Evolutionary conservation across 1,140 invertebrate genomes (phyloP).

Genomic region (Danaus plexippus): DNA sequence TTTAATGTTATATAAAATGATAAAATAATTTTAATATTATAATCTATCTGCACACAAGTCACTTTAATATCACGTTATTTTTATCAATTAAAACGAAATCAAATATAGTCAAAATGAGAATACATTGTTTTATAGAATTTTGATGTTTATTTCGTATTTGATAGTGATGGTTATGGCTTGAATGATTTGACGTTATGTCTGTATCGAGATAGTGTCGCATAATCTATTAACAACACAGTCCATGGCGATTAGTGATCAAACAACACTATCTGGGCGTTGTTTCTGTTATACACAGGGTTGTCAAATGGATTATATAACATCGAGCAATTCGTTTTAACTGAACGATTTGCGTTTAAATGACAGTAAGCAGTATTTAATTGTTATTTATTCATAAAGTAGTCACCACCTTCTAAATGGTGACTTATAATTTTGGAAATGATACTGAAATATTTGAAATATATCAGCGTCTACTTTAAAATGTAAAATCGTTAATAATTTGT

Average conservation of each 20-base stretch:
- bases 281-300: slow-evolving; percentile 23
- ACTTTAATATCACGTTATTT: slow-evolving; percentile 13
- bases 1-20: no score
- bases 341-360: background rate
- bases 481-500: no score
- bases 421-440: no score
- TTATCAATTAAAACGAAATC: slow-evolving; percentile 12
- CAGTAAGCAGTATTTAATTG: no score
- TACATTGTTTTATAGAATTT: no score
- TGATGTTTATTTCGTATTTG: no score
- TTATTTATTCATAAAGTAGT: no score
- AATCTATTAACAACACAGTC: slow-evolving; percentile 33
- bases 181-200: slow-evolving; percentile 6
- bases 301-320: background rate
- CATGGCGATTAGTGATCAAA: slow-evolving; percentile 37
- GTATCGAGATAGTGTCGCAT: slow-evolving; percentile 26
- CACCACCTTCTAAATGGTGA: no score
- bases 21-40: background rate
- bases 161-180: background rate
- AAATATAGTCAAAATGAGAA: slow-evolving; percentile 16
- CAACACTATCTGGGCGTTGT: slow-evolving; percentile 29
- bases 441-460: no score
- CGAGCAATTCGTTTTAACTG: background rate
- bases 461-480: no score
- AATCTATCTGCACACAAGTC: slow-evolving; percentile 4